Evolutionary conservation across 2,888 invertebrate species (phyloP), one percentile per base, ranked within the genome.

Genomic region (Dryocosmus kuriphilus): DNA sequence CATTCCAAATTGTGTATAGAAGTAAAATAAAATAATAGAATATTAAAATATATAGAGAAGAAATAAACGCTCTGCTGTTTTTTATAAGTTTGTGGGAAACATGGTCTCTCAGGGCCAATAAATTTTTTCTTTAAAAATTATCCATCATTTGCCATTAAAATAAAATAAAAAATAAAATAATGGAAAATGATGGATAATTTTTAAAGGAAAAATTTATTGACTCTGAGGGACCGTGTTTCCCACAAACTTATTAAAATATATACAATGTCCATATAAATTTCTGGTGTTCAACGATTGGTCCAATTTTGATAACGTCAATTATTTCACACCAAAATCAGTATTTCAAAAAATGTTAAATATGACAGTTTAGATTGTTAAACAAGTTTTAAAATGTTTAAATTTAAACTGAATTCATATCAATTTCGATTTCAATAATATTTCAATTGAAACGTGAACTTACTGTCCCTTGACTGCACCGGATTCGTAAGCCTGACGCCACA

Each of bases 401-500:
- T 22, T 22, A 22, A 57, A 24, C 11, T 24, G 46, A 46, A 46
- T 51, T 51, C n/a, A n/a, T n/a, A n/a, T n/a, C 14, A 51, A 51
- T 19, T 51, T 51, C 51, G 6, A 51, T 51, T 51, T 1, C 14
- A 51, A 46, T 6, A 2, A 46, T 14, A 35, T 8, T 35, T 35
- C 8, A 35, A 46, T 5, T 46, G 46, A 51, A 35, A 60, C 51
- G 19, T 67, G 8, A 80, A 96, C 98, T 95, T 92, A 98, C 98
- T 98, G 98, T 90, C 97, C 97, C 90, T 96, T 96, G 4, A 98
- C 92, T 51, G 94, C 93, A 51, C 96, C 97, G 76, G 93, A 93
- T 84, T 95, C 94, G 89, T 97, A 98, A 5, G 97, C 98, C 85
- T 95, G 94, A 87, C 95, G 94, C 96, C 97, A 98, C 86, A 99